Evolutionary conservation across 2,888 invertebrate species (phyloP).

Genomic region (Watsonalla binaria): DNA sequence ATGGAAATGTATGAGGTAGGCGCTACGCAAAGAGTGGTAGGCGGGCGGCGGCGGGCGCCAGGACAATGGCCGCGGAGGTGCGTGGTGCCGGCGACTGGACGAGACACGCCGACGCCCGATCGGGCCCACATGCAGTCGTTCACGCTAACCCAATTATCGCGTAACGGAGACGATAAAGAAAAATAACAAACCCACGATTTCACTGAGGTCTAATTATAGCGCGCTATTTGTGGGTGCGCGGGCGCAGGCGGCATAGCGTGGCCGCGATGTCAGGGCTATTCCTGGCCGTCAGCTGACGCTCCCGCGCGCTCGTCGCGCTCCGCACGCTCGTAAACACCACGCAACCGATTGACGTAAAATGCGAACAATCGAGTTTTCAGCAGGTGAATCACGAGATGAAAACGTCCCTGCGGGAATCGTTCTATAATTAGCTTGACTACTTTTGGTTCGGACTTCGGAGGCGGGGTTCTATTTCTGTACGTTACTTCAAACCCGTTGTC

Average conservation of each 20-base stretch:
- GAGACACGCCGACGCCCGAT: constrained; percentile 75
- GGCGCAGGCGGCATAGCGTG: constrained; percentile 76
- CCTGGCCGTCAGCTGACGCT: constrained; percentile 76
- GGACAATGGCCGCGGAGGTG: constrained; percentile 49
- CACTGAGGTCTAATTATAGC: constrained; percentile 76
- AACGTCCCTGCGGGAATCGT: constrained; percentile 68
- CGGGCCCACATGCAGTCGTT: constrained; percentile 72
- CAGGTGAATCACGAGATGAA: constrained; percentile 76
- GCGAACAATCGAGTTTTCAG: constrained; percentile 76
- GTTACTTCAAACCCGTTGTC: constrained; percentile 64
- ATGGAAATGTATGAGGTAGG: constrained; percentile 5
- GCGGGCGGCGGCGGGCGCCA: constrained; percentile 26
- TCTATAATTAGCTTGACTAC: constrained; percentile 74
- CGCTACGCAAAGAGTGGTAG: constrained; percentile 14
- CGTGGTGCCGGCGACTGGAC: constrained; percentile 39
- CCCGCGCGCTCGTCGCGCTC: constrained; percentile 45
- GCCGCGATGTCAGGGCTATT: constrained; percentile 77
- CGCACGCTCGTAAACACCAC: constrained; percentile 70
- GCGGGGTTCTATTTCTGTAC: constrained; percentile 71
- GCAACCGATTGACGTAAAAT: constrained; percentile 75
- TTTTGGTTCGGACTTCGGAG: constrained; percentile 76
- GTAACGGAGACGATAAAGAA: constrained; percentile 78
- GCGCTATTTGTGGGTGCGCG: constrained; percentile 75
- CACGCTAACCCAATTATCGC: constrained; percentile 77
- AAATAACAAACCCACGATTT: constrained; percentile 80